Base-by-base conservation (phyloP, 2,797 vertebrate genomes). In the Anisognathus igniventris region DNA sequence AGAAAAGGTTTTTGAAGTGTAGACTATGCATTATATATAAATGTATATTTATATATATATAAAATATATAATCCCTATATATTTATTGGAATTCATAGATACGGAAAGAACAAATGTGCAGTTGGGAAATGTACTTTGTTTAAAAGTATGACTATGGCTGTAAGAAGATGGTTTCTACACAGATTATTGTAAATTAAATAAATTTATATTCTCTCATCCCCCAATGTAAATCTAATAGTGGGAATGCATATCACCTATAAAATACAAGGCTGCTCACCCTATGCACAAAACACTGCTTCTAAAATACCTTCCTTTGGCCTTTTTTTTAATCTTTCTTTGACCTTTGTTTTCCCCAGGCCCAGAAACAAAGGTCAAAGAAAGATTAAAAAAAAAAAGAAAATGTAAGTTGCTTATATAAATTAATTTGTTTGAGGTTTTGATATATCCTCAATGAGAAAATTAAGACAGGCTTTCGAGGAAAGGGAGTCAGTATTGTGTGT, bases 221-320 rank as follows among this genome's bases (percentile, higher is more conserved):
- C 7, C 8, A 30, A 5, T 57, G n/a, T 45, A 70, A 62, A 51
- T 40, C 16, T 56, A 66, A 58, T 12, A 86, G 24, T 42, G 13
- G 50, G 35, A 74, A 42, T 28, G 37, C 6, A 3, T 62, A 25
- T 67, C 24, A 39, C 20, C 7, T 54, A 7, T 33, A 37, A 74
- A 76, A 75, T 18, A 62, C 6, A 60, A 53, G 80, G 21, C 7
- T 51, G 13, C 7, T 80, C 15, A 19, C 11, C 3, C 4, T 42
- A 21, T 71, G 30, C 53, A 71, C 2, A 7, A n/a, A n/a, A 25
- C 0, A 0, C 3, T 35, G 31, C 60, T 73, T 73, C 64, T 35
- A 28, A 65, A 85, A 54, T 66, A 54, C 3, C 7, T 3, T 73
- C 3, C 11, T 74, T 88, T 68, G 53, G 28, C 30, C n/a, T n/a